Percentiles rank a stretch among this genome's conserved stretches.
These are phyloP conservation scores for Heliconius cydno DNA, from an alignment of 2,888 invertebrate species.

Conservation along the genomic window DNA sequence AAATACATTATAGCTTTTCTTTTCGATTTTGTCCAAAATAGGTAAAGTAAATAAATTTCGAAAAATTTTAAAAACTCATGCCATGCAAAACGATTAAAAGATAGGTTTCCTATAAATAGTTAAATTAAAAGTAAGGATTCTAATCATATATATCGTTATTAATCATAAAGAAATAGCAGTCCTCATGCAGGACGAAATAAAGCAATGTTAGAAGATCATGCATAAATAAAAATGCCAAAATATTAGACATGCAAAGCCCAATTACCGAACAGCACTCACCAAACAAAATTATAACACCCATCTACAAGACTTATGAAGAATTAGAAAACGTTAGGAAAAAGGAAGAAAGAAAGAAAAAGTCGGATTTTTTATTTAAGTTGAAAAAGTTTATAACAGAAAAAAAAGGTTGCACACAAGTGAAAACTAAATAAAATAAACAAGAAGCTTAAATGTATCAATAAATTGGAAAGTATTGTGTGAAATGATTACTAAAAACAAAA, in stretches of 20 bases:
- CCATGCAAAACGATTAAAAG: background rate
- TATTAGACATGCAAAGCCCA: constrained; percentile 40
- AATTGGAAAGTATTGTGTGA: background rate
- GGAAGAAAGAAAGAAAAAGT: background rate
- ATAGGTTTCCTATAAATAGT: background rate
- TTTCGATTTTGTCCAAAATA: too few relatives aligned
- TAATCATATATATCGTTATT: background rate
- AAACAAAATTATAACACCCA: constrained; percentile 34
- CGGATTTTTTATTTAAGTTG: background rate
- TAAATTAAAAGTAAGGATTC: background rate
- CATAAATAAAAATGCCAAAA: constrained; percentile 2
- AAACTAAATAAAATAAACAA: background rate
- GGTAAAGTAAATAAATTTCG: too few relatives aligned
- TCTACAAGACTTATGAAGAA: constrained; percentile 7
- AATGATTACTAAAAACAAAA: background rate
- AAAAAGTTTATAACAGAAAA: background rate
- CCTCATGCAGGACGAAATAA: background rate
- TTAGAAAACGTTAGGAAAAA: constrained; percentile 2
- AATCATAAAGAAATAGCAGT: background rate
- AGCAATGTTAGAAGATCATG: background rate
- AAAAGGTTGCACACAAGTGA: background rate
- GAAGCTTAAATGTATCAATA: background rate
- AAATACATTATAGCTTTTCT: background rate
- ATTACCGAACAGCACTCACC: constrained; percentile 40
- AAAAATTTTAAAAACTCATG: background rate